These are phyloP conservation scores for Ichneumon xanthorius DNA, from an alignment of 2,888 invertebrate species.

Conservation along the genomic window DNA sequence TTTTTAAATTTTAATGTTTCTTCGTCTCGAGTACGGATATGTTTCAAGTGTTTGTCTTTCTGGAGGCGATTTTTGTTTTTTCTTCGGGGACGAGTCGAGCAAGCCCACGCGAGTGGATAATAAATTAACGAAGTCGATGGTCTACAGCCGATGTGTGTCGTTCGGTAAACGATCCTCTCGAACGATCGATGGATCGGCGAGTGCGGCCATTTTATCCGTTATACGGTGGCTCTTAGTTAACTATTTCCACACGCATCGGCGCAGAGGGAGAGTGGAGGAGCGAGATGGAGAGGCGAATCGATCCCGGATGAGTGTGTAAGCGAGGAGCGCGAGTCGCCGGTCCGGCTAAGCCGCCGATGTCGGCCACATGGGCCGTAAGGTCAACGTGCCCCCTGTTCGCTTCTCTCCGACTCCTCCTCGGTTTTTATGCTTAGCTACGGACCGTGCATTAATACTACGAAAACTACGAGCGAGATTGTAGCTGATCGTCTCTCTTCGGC, in stretches of 20 bases:
- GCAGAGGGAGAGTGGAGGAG: conserved; percentile 4
- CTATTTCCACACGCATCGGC: background rate
- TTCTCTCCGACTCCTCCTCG: background rate
- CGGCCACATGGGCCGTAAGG: conserved; percentile 54
- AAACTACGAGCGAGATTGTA: background rate
- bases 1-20: background rate
- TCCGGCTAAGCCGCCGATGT: conserved; percentile 10
- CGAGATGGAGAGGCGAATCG: conserved; percentile 32
- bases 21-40: background rate
- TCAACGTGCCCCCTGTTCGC: conserved; percentile 23
- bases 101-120: background rate
- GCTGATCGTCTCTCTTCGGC: background rate
- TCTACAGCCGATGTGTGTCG: conserved; percentile 1
- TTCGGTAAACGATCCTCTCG: conserved; percentile 1
- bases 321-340: conserved; percentile 6
- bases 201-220: conserved; percentile 16
- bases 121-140: background rate
- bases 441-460: background rate
- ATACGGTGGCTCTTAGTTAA: conserved; percentile 23
- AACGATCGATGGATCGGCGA: conserved; percentile 16
- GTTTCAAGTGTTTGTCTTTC: background rate
- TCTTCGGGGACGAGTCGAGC: background rate
- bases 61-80: background rate
- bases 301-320: conserved; percentile 53
- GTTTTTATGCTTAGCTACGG: background rate